These are phyloP conservation scores for Thermophis baileyi DNA, from an alignment of 2,113 vertebrate genomes.

Conservation along the genomic window DNA sequence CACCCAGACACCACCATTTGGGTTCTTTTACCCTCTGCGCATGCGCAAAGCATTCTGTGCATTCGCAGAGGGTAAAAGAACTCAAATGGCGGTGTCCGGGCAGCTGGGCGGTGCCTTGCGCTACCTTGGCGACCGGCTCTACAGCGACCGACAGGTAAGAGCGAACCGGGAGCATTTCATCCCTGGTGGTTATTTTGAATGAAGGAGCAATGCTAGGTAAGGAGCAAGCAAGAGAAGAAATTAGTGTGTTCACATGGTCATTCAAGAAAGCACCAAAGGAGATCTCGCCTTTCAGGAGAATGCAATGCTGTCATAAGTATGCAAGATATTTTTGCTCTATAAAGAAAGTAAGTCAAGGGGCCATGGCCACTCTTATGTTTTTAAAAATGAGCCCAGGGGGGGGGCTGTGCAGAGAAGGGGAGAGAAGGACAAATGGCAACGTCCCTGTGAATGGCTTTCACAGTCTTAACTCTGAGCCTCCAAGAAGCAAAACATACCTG, in stretches of 20 bases:
- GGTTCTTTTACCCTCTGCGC: too few relatives aligned
- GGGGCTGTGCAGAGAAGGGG: not conserved
- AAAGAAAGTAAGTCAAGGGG: not conserved
- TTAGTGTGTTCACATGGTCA: not conserved
- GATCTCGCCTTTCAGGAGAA: not conserved
- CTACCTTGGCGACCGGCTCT: too few relatives aligned
- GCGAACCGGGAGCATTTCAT: too few relatives aligned
- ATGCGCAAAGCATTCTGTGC: too few relatives aligned
- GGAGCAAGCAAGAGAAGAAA: not conserved
- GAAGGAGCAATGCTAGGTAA: not conserved
- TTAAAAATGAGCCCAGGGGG: not conserved
- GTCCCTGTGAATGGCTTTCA: not conserved
- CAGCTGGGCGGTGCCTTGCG: too few relatives aligned
- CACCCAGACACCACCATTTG: too few relatives aligned
- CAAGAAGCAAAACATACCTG: slow-evolving; percentile 49
- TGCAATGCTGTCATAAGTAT: not conserved
- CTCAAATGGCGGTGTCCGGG: too few relatives aligned
- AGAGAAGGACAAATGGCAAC: not conserved
- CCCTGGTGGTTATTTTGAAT: not conserved
- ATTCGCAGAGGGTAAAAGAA: too few relatives aligned
- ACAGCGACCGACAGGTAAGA: too few relatives aligned
- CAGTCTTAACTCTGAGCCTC: slow-evolving; percentile 30
- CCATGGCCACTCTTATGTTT: not conserved
- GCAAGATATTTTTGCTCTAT: not conserved
- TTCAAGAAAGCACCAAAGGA: not conserved